Evolutionary conservation across 2,888 invertebrate species (phyloP).

Genomic region (Meteorus cinctellus): DNA sequence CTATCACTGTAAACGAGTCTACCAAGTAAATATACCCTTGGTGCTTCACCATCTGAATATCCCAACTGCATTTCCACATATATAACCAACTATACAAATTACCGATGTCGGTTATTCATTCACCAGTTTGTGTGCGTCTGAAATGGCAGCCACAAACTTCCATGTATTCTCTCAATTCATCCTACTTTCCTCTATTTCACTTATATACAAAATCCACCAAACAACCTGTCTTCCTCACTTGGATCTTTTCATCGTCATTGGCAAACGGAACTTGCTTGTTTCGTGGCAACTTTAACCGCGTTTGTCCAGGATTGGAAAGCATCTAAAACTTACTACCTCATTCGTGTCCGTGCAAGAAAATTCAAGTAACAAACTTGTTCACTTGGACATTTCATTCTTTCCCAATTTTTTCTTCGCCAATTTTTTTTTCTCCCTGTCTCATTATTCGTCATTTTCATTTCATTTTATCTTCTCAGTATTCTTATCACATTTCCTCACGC

Average conservation of each 20-base stretch:
- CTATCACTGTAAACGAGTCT: slow-evolving; percentile 27
- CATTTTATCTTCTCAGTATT: not conserved
- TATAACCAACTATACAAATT: slow-evolving; percentile 35
- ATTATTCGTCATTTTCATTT: not conserved
- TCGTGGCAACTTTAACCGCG: slow-evolving; percentile 47
- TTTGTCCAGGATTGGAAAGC: slow-evolving; percentile 51
- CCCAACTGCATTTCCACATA: slow-evolving; percentile 19
- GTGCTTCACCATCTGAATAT: slow-evolving; percentile 6
- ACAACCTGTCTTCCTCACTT: slow-evolving; percentile 21
- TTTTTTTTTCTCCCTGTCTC: not conserved
- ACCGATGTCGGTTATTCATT: slow-evolving; percentile 42
- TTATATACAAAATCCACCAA: slow-evolving; percentile 11
- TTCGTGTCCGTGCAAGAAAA: slow-evolving; percentile 35
- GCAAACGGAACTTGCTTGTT: slow-evolving; percentile 45
- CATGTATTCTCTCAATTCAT: slow-evolving; percentile 25
- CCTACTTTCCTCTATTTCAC: slow-evolving; percentile 31
- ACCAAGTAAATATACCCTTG: slow-evolving; percentile 14
- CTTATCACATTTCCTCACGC: not conserved
- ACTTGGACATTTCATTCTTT: slow-evolving; percentile 11
- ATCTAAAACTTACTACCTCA: slow-evolving; percentile 44
- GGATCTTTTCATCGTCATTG: slow-evolving; percentile 39
- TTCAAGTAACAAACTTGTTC: slow-evolving; percentile 15
- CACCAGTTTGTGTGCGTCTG: slow-evolving; percentile 20
- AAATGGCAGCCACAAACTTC: slow-evolving; percentile 28
- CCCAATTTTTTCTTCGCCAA: too few species aligned